These are phyloP conservation scores for Drosophila pseudoobscura DNA, from an alignment of 1,140 invertebrate genomes.

Conservation along the genomic window DNA sequence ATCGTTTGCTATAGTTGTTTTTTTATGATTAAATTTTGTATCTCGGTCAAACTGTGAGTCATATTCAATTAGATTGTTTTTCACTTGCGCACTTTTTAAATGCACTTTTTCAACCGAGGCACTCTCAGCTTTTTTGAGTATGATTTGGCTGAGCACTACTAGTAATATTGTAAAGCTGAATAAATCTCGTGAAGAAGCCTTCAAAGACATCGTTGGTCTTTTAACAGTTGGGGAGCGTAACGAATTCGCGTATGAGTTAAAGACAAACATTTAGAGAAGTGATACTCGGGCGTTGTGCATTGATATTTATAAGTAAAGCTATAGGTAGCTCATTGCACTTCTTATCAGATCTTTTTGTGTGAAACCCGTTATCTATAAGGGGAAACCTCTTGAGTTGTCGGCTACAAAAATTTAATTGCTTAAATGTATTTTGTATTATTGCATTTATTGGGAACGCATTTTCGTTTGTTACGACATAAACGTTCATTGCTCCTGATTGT, in stretches of 20 bases:
- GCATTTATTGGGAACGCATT: constrained; percentile 24
- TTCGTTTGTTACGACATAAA: constrained; percentile 16
- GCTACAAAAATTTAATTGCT: constrained; percentile 32
- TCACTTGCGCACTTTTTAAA: no score
- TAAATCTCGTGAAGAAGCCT: not conserved
- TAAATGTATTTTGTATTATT: constrained; percentile 25
- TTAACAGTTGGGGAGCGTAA: not conserved
- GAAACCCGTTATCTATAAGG: constrained; percentile 35
- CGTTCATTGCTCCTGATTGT: constrained; percentile 32
- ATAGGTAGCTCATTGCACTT: constrained; percentile 15
- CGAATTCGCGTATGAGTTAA: constrained; percentile 19
- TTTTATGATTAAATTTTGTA: no score
- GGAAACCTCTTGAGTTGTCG: constrained; percentile 29
- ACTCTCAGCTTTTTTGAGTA: not conserved
- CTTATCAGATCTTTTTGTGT: constrained; percentile 34
- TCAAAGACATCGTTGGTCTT: no score
- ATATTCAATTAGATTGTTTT: not conserved
- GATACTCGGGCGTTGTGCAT: constrained; percentile 21
- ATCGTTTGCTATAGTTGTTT: no score
- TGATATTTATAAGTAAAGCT: constrained; percentile 31
- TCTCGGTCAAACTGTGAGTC: not conserved
- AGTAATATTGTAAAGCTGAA: not conserved
- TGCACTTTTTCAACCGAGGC: no score
- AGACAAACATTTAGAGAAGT: constrained; percentile 24
- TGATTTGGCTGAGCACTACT: constrained; percentile 6